Evolutionary conservation across 2,888 invertebrate genomes (phyloP).

Genomic region (Phaedon cochleariae): DNA sequence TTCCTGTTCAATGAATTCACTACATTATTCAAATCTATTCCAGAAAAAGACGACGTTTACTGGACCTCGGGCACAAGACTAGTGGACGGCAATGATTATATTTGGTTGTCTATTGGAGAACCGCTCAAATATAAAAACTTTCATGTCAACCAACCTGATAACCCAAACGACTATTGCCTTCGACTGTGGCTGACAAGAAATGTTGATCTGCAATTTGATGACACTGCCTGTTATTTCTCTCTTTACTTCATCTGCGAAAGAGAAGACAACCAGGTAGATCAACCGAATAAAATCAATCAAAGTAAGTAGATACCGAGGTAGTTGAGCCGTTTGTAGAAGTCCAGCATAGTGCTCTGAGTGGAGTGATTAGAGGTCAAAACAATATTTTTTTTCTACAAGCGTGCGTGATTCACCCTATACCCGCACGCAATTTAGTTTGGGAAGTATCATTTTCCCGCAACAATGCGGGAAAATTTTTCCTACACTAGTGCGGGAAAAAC

Average conservation of each 20-base stretch:
- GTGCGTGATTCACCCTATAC: no score
- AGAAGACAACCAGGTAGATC: conserved; percentile 2
- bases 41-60: neutral
- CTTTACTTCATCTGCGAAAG: conserved; percentile 34
- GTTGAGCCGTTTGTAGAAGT: neutral
- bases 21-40: neutral
- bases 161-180: conserved; percentile 32
- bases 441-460: no score
- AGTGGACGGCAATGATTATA: conserved; percentile 28
- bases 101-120: conserved; percentile 34
- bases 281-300: neutral
- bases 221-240: conserved; percentile 26
- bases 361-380: no score
- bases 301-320: neutral
- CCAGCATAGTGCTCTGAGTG: no score
- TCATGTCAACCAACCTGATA: conserved; percentile 34
- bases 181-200: conserved; percentile 21
- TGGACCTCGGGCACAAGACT: conserved; percentile 37
- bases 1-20: no score
- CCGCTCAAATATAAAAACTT: conserved; percentile 34
- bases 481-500: no score
- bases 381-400: no score
- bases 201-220: conserved; percentile 31
- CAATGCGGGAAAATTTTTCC: no score
- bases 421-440: no score